Evolutionary conservation across 2,113 vertebrate species (phyloP).

Genomic region (Todiramphus saurophagus): DNA sequence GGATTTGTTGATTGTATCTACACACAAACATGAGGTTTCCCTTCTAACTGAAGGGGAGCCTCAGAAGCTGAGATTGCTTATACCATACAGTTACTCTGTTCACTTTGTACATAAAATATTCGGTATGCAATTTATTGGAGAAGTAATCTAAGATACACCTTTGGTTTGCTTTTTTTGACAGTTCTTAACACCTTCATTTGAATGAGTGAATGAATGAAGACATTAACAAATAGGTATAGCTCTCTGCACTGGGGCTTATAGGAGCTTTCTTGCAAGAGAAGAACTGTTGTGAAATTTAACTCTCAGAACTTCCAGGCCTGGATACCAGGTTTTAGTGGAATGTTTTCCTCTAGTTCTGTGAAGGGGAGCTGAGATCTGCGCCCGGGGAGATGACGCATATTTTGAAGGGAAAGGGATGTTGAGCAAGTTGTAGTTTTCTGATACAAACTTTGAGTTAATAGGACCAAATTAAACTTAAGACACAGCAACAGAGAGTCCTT

Average conservation of each 20-base stretch:
- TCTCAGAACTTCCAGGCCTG: neutral
- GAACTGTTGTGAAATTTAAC: neutral
- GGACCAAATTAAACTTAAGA: neutral
- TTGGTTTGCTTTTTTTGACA: neutral
- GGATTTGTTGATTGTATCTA: constrained; percentile 16
- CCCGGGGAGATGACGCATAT: neutral
- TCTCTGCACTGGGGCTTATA: neutral
- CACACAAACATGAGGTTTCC: neutral
- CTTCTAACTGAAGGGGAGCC: neutral
- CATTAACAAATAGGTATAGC: rapidly evolving
- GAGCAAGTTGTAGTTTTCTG: neutral
- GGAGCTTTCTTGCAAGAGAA: neutral
- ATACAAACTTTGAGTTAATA: neutral
- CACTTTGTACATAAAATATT: neutral
- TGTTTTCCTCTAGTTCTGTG: neutral
- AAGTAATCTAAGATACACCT: neutral
- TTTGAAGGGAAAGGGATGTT: neutral
- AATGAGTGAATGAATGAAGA: neutral
- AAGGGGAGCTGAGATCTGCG: neutral
- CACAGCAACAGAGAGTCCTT: neutral
- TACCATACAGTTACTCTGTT: neutral
- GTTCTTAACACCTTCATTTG: neutral
- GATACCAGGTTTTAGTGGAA: neutral
- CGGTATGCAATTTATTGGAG: neutral
- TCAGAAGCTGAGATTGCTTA: neutral